Percentiles rank a stretch among this genome's conserved stretches.
These are phyloP conservation scores for Macrobrachium nipponense DNA, from an alignment of 1,140 invertebrate species.

Conservation along the genomic window DNA sequence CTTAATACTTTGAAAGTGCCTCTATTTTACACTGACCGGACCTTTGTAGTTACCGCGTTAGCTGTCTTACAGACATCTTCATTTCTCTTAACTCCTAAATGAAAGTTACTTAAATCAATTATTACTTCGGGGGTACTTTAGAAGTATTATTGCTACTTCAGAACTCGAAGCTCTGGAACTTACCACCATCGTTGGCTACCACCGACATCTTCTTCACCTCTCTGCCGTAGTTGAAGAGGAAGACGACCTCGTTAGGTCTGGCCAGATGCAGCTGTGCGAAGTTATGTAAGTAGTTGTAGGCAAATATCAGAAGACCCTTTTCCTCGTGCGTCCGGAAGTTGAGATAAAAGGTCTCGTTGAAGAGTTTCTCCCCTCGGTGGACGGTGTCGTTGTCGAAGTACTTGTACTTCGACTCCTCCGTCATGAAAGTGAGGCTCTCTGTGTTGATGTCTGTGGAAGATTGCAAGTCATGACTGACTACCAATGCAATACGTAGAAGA, in stretches of 20 bases:
- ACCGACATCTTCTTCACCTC: neutral
- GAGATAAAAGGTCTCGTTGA: conserved; percentile 32
- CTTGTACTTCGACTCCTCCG: conserved; percentile 23
- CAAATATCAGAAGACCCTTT: neutral
- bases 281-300: neutral
- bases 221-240: conserved; percentile 31
- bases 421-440: conserved; percentile 41
- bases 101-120: too few relatives aligned
- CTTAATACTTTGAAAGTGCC: too few relatives aligned
- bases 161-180: too few relatives aligned
- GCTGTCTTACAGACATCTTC: too few relatives aligned
- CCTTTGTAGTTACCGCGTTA: too few relatives aligned
- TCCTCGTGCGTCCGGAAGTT: conserved; percentile 36
- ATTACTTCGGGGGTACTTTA: too few relatives aligned
- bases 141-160: too few relatives aligned
- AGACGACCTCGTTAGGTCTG: neutral
- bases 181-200: neutral
- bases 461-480: neutral
- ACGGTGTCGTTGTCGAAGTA: conserved; percentile 39
- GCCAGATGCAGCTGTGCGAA: neutral
- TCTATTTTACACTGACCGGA: too few relatives aligned
- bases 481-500: too few relatives aligned
- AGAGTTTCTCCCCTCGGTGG: neutral
- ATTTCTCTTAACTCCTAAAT: too few relatives aligned
- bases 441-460: conserved; percentile 35